Evolutionary conservation across 2,888 invertebrate genomes (phyloP), one percentile per base, ranked within the genome.

Genomic region (Cephus rjabovi): DNA sequence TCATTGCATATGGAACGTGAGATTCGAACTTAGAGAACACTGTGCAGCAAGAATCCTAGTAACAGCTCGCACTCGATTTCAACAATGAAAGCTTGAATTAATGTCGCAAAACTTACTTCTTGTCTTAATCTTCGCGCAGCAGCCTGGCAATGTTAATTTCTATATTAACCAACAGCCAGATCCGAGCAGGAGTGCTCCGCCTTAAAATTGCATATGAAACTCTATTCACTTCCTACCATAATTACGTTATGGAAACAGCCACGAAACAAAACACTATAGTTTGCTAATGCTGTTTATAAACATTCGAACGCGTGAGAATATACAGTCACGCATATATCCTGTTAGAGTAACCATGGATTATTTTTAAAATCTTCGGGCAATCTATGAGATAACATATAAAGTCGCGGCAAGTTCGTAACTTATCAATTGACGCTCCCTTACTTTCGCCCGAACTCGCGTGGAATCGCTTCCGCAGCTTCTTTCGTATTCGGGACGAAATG

Each of bases 1-100:
- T 34, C 71, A 34, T 71, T 71, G 71, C 71, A 71, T 71, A 71
- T 71, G 71, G 71, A 71, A 71, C 71, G 71, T 23, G 71, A 71
- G 71, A 71, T 71, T 71, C 12, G 71, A 71, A 31, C 71, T 71
- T 23, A 1, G 15, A 3, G 4, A 31, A 34, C 71, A 34, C 31
- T 9, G 71, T 31, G 23, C 15, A 34, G 71, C 34, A 15, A 15
- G 71, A 34, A 71, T 34, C 71, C 12, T 71, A 71, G 31, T 71
- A 33, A 31, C 12, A 71, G 23, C 56, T 15, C 56, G 56, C 56
- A 56, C 56, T 56, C 71, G 34, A 71, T 71, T 71, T 71, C 15
- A 12, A 71, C 71, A 30, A 71, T 71, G 71, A 71, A 71, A 71
- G 71, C 71, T 31, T 31, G 71, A 71, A 71, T 71, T 71, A 71